Base-by-base conservation (phyloP, 1,140 invertebrate genomes). In the Orussus abietinus region DNA sequence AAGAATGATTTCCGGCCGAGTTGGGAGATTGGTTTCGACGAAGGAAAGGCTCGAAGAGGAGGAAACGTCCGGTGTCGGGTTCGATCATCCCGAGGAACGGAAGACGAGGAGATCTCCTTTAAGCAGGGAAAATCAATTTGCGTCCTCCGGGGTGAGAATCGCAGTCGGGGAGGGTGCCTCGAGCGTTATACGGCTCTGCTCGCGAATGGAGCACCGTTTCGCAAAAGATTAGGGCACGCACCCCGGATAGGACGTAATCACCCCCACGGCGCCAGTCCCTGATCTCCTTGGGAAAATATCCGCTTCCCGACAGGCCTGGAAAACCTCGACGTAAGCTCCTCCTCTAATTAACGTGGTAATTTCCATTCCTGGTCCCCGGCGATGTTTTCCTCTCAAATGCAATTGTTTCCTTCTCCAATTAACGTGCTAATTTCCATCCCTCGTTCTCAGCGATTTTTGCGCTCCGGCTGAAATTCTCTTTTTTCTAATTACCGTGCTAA, bases 41-140 rank as follows among this genome's bases (percentile, higher is more conserved):
- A 49, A 38, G 20, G 34, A 40, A 13, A 34, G 15, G 37, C 19
- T 31, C 31, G 33, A 9, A 42, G 47, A 50, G 42, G 48, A 41
- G 45, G 46, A 48, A 51, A 46, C 21, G 38, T 30, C 48, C 36
- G 46, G 51, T 46, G 45, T 52, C 44, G 46, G 46, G 45, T n/a
- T n/a, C n/a, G n/a, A n/a, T n/a, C n/a, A n/a, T n/a, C n/a, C n/a
- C n/a, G n/a, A n/a, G n/a, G n/a, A n/a, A n/a, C n/a, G n/a, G n/a
- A n/a, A n/a, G n/a, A n/a, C n/a, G n/a, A n/a, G n/a, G 51, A 57
- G 55, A 51, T 60, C 58, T 55, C 58, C 58, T 60, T 57, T 60
- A 57, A 57, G 40, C 53, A 49, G 46, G 53, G 47, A 57, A 60
- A 60, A 60, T 60, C 57, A 57, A 60, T 60, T 57, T 60, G 51